phyloP scores from a whole-genome alignment of 2,888 invertebrate genomes.

The Gasteruption jaculator region DNA sequence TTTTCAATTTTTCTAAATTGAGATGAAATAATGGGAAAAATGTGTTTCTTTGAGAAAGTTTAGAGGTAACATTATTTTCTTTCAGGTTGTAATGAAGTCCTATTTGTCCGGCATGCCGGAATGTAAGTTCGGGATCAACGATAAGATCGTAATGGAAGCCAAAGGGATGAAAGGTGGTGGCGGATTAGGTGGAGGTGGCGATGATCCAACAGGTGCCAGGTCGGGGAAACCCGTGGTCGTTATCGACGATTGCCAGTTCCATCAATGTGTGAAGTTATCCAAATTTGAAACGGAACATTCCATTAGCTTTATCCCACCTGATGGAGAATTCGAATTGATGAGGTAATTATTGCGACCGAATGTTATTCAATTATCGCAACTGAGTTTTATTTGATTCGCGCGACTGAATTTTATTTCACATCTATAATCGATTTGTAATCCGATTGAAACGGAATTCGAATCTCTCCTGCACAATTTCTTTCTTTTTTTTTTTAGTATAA shows the following conservation, averaged over 20 bases:
- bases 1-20: neutral
- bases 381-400: too few relatives aligned
- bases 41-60: constrained; percentile 71
- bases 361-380: constrained; percentile 10
- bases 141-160: constrained; percentile 98
- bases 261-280: constrained; percentile 98
- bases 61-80: constrained; percentile 5
- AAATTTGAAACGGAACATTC: constrained; percentile 99
- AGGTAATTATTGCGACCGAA: constrained; percentile 66
- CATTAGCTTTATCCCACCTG: constrained; percentile 99
- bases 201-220: constrained; percentile 69
- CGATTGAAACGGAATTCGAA: too few relatives aligned
- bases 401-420: neutral
- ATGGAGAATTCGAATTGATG: constrained; percentile 99
- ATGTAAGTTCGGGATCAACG: constrained; percentile 99
- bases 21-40: constrained; percentile 1
- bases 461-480: too few relatives aligned
- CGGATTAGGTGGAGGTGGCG: constrained; percentile 61
- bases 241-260: constrained; percentile 99
- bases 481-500: too few relatives aligned
- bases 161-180: constrained; percentile 68
- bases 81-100: constrained; percentile 94
- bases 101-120: constrained; percentile 99
- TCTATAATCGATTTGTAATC: too few relatives aligned
- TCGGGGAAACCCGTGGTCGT: constrained; percentile 99